A percentile compares a stretch with the other conserved stretches of the same genome.
These are phyloP conservation scores for Riparia riparia DNA, from an alignment of 2,113 vertebrate genomes.

Conservation along the genomic window DNA sequence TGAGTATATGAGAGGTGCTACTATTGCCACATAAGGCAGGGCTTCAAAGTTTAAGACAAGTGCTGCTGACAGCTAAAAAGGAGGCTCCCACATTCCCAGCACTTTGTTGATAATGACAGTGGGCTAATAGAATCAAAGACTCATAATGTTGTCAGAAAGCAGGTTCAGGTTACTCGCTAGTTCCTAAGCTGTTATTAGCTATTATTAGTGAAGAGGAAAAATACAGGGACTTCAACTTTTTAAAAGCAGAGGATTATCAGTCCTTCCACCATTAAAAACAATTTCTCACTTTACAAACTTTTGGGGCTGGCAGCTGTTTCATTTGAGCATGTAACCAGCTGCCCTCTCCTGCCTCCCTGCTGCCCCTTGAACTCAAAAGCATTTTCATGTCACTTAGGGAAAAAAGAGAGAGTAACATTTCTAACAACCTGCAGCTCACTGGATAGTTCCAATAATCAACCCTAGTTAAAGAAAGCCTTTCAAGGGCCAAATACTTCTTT, in stretches of 20 bases:
- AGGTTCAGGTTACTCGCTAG: slow-evolving; percentile 61
- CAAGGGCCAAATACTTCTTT: slow-evolving; percentile 68
- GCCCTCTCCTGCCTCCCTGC: slow-evolving; percentile 56
- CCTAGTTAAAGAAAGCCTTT: slow-evolving; percentile 64
- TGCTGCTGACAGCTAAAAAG: slow-evolving; percentile 57
- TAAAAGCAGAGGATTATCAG: slow-evolving; percentile 71
- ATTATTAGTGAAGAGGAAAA: slow-evolving; percentile 65
- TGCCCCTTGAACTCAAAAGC: slow-evolving; percentile 74
- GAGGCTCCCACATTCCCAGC: slow-evolving; percentile 50
- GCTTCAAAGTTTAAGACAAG: slow-evolving; percentile 50
- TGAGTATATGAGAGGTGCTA: not conserved
- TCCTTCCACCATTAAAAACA: slow-evolving; percentile 69
- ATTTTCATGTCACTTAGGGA: slow-evolving; percentile 67
- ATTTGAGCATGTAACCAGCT: slow-evolving; percentile 58
- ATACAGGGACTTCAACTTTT: slow-evolving; percentile 59
- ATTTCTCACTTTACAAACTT: slow-evolving; percentile 70
- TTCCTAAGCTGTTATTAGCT: slow-evolving; percentile 66
- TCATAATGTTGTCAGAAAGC: slow-evolving; percentile 49
- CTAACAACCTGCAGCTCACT: slow-evolving; percentile 57
- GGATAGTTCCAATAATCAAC: slow-evolving; percentile 45
- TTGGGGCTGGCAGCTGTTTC: slow-evolving; percentile 68
- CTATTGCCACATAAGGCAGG: slow-evolving; percentile 16
- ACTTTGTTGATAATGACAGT: slow-evolving; percentile 63
- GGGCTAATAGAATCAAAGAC: slow-evolving; percentile 65
- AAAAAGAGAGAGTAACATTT: slow-evolving; percentile 43